Percentiles rank a stretch among this genome's conserved stretches.
phyloP scores from a whole-genome alignment of 2,888 invertebrate genomes.

The Siphonodentalium dalli region DNA sequence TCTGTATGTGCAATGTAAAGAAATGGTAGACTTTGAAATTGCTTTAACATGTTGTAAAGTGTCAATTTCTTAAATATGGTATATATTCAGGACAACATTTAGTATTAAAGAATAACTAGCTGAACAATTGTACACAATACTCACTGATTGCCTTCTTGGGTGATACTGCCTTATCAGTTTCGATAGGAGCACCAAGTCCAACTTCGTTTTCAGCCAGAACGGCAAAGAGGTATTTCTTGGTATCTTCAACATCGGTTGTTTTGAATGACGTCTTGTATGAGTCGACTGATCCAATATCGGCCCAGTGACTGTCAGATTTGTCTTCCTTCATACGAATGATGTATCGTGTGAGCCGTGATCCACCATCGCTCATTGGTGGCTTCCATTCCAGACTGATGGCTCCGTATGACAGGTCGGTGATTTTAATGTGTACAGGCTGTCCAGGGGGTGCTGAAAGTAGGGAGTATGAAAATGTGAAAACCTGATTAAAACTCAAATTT shows the following conservation, averaged over 20 bases:
- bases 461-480: slow-evolving; percentile 25
- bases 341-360: slow-evolving; percentile 44
- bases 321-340: slow-evolving; percentile 44
- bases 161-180: slow-evolving; percentile 57
- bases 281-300: slow-evolving; percentile 37
- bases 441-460: slow-evolving; percentile 41
- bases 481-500: too few species aligned
- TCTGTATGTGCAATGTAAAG: too few species aligned
- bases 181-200: slow-evolving; percentile 84
- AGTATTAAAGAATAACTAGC: too few species aligned
- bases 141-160: slow-evolving; percentile 42
- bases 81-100: too few species aligned
- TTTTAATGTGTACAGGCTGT: slow-evolving; percentile 30
- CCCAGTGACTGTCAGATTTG: slow-evolving; percentile 38
- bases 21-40: too few species aligned
- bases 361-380: slow-evolving; percentile 58
- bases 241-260: slow-evolving; percentile 71
- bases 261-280: slow-evolving; percentile 34
- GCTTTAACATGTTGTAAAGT: too few species aligned
- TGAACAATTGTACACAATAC: slow-evolving; percentile 15
- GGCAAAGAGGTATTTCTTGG: slow-evolving; percentile 85
- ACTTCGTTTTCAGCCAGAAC: slow-evolving; percentile 90
- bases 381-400: slow-evolving; percentile 54
- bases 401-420: slow-evolving; percentile 39
- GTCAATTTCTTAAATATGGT: too few species aligned